Base-by-base conservation (phyloP, 2,888 invertebrate species). In the Polymixis lichenea region DNA sequence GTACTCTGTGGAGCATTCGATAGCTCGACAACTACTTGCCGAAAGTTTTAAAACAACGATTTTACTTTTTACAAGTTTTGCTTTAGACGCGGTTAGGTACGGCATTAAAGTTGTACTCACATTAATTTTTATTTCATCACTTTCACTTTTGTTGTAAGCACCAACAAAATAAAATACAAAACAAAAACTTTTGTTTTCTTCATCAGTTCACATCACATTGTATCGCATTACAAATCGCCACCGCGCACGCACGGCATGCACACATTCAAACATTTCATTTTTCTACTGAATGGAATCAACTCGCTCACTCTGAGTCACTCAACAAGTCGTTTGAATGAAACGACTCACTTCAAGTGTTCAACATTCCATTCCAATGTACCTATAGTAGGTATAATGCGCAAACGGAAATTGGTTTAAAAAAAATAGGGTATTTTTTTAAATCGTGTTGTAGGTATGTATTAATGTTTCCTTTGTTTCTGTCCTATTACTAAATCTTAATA, bases 171-270 rank as follows among this genome's bases (percentile, higher is more conserved):
- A 43, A 49, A 66, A 77, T 25, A 43, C 17, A 13, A 32, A 32
- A 67, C 66, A 61, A 43, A 78, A 78, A 82, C 55, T 51, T 76
- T 82, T 82, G 83, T 82, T 78, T 78, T 82, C 67, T 82, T 82
- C 61, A 32, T 38, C 32, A 81, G 43, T 61, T 64, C 62, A 62
- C 62, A 61, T 53, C 32, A 53, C 51, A 67, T 69, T 65, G 28
- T 70, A 46, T 32, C 46, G 13, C 13, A 46, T 70, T 67, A 46
- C 28, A 69, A 28, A 28, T 8, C 60, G 38, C 51, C 22, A 76
- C 49, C 64, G 19, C 9, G 15, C 4, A 38, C 11, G 43, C 6
- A 6, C 25, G 25, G n/a, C 55, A 22, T 28, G 17, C 74, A 74
- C 60, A 28, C 77, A 75, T 56, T 38, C 74, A 46, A 46, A 72